phyloP scores from a whole-genome alignment of 2,888 invertebrate species.

The Bedellia somnulentella region DNA sequence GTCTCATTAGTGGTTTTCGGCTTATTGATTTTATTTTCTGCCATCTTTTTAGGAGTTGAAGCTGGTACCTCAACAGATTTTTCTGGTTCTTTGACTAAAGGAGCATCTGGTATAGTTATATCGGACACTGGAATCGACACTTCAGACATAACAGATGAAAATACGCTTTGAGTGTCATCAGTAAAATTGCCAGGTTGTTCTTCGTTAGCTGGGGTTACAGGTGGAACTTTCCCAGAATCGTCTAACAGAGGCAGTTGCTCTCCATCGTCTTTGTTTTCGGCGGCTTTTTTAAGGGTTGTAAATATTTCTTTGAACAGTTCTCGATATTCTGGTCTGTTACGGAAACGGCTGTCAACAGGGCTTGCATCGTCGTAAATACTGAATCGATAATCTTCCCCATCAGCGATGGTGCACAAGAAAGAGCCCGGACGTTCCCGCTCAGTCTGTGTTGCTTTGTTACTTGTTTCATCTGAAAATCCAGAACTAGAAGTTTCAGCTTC shows the following conservation, averaged over 20 bases:
- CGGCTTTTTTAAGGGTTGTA: slow-evolving; percentile 79
- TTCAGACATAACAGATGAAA: slow-evolving; percentile 76
- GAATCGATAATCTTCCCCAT: slow-evolving; percentile 83
- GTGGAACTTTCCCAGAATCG: slow-evolving; percentile 66
- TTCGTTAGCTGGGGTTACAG: slow-evolving; percentile 69
- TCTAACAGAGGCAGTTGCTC: slow-evolving; percentile 74
- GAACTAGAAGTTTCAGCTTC: slow-evolving; percentile 86
- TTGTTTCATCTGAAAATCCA: slow-evolving; percentile 82
- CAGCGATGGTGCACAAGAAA: slow-evolving; percentile 81
- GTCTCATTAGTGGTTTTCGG: slow-evolving; percentile 1
- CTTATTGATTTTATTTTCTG: slow-evolving; percentile 17
- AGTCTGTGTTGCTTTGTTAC: slow-evolving; percentile 82
- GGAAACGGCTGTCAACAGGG: slow-evolving; percentile 79
- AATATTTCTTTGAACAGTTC: slow-evolving; percentile 84
- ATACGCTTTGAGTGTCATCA: slow-evolving; percentile 74
- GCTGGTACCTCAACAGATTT: slow-evolving; percentile 9
- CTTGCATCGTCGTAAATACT: slow-evolving; percentile 78
- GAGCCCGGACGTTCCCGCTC: slow-evolving; percentile 77
- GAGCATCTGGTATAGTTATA: slow-evolving; percentile 57
- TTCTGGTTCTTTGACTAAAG: slow-evolving; percentile 55
- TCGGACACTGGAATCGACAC: slow-evolving; percentile 71
- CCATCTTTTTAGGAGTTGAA: slow-evolving; percentile 26
- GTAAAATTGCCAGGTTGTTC: slow-evolving; percentile 65
- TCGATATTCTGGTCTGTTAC: slow-evolving; percentile 79
- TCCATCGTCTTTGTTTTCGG: slow-evolving; percentile 79